Conservation (phyloP, 2,888 invertebrate species). For the Anarsia innoxiella region DNA sequence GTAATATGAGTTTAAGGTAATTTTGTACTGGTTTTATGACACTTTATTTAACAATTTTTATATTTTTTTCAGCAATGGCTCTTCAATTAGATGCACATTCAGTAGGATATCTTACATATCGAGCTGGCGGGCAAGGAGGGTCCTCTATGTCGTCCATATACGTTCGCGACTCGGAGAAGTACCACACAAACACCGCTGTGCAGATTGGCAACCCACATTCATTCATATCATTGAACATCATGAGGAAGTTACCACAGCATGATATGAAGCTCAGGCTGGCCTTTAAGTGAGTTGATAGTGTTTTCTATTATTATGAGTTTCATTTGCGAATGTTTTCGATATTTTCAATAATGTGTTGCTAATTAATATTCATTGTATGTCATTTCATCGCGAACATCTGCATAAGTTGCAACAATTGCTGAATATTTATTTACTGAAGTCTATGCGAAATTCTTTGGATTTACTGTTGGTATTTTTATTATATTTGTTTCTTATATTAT, state of each 20-base stretch:
- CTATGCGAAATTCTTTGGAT: too few relatives aligned
- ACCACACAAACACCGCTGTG: conserved; percentile 80
- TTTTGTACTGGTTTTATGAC: background rate
- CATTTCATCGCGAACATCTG: too few relatives aligned
- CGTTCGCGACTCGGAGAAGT: conserved; percentile 83
- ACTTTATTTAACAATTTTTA: background rate
- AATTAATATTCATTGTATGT: too few relatives aligned
- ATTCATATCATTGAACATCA: conserved; percentile 83
- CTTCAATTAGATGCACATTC: conserved; percentile 91
- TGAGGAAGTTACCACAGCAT: conserved; percentile 85
- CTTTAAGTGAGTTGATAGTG: conserved; percentile 79
- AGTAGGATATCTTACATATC: conserved; percentile 91
- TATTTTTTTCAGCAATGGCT: conserved; percentile 78
- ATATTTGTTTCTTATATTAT: background rate
- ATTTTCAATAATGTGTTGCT: too few relatives aligned
- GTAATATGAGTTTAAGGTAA: conserved; percentile 28
- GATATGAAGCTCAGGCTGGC: conserved; percentile 85
- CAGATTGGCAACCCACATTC: conserved; percentile 90
- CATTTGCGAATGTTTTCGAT: background rate
- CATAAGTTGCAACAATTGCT: too few relatives aligned
- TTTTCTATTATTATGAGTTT: background rate
- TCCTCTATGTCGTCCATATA: conserved; percentile 89
- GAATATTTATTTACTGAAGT: too few relatives aligned
- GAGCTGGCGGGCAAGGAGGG: conserved; percentile 76
- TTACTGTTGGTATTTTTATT: too few relatives aligned